phyloP scores from a whole-genome alignment of 2,797 vertebrate genomes.

The Eutrigla gurnardus region DNA sequence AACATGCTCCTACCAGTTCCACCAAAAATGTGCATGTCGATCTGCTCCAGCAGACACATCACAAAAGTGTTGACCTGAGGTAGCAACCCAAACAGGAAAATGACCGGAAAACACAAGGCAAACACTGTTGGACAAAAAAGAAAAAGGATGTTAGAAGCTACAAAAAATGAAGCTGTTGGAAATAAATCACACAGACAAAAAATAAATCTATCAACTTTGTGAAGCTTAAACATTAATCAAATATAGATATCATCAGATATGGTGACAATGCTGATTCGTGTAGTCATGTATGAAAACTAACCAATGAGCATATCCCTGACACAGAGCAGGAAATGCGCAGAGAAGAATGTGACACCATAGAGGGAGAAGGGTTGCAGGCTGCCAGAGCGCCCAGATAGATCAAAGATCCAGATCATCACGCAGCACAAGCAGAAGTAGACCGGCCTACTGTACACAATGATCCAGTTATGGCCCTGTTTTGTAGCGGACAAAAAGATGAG shows the following conservation, averaged over 20 bases:
- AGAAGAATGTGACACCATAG: conserved; percentile 91
- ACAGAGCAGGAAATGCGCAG: conserved; percentile 88
- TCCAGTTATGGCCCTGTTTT: conserved; percentile 93
- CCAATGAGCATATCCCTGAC: conserved; percentile 90
- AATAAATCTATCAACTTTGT: not conserved
- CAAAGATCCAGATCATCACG: conserved; percentile 90
- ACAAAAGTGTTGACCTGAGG: conserved; percentile 95
- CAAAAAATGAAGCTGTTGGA: not conserved
- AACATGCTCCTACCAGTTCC: conserved; percentile 87
- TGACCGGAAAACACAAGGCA: conserved; percentile 90
- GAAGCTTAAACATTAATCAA: not conserved
- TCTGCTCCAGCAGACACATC: conserved; percentile 95
- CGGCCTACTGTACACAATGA: conserved; percentile 93
- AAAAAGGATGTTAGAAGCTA: not conserved
- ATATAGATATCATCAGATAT: not conserved
- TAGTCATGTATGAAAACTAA: conserved; percentile 62
- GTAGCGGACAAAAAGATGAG: conserved; percentile 1
- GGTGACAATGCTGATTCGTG: not conserved
- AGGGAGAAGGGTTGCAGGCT: conserved; percentile 87
- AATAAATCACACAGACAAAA: not conserved
- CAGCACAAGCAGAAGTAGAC: conserved; percentile 94
- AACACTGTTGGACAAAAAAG: conserved; percentile 82
- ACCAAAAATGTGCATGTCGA: conserved; percentile 93
- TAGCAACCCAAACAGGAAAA: conserved; percentile 93
- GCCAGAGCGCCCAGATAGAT: conserved; percentile 82